Evolutionary conservation across 2,797 vertebrate genomes (phyloP).

Genomic region (Spea hammondii): DNA sequence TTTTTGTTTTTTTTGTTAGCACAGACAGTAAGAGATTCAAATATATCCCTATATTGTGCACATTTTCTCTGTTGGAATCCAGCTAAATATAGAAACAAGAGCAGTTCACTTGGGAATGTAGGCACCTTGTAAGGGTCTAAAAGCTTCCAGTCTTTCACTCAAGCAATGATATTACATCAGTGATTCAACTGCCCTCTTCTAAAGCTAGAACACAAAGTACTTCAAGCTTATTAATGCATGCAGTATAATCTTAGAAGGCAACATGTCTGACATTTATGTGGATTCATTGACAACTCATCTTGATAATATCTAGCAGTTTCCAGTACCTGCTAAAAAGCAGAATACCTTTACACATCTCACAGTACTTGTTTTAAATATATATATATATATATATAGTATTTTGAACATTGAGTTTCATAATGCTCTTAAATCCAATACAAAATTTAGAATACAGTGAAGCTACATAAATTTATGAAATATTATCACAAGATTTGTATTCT

Average conservation of each 20-base stretch:
- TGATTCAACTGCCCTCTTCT: conserved; percentile 37
- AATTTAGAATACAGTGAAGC: no score
- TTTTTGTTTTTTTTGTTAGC: no score
- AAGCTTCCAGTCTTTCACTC: conserved; percentile 54
- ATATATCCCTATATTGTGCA: conserved; percentile 52
- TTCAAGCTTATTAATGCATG: conserved; percentile 13
- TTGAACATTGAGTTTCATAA: no score
- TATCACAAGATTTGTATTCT: no score
- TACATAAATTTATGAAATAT: no score
- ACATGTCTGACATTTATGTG: conserved; percentile 36
- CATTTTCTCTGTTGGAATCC: conserved; percentile 58
- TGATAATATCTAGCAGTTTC: conserved; percentile 45
- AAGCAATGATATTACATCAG: conserved; percentile 43
- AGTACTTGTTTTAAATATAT: not conserved
- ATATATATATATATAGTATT: no score
- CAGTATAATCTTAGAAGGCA: conserved; percentile 41
- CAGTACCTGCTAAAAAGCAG: conserved; percentile 10
- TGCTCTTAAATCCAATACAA: no score
- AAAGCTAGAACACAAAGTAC: conserved; percentile 31
- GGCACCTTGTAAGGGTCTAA: conserved; percentile 54
- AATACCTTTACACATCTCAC: conserved; percentile 7
- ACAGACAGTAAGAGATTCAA: conserved; percentile 52
- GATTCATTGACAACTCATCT: conserved; percentile 39
- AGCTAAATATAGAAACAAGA: conserved; percentile 65
- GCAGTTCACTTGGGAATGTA: conserved; percentile 48